Base-by-base conservation (phyloP, 2,113 vertebrate genomes). In the Melanerpes formicivorus region DNA sequence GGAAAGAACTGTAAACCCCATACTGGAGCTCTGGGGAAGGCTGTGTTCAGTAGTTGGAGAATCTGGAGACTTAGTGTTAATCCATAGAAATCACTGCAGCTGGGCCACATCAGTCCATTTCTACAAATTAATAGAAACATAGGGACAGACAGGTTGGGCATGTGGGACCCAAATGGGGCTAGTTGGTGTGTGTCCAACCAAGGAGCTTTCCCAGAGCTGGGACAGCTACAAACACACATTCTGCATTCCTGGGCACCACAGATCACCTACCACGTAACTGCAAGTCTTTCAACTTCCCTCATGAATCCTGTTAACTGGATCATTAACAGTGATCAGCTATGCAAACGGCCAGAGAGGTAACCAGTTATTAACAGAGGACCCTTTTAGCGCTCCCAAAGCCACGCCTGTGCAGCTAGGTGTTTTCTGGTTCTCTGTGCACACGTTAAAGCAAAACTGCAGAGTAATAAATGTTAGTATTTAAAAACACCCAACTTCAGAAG, bases 401-500 rank as follows among this genome's bases (percentile, higher is more conserved):
- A 83, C 2, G 14, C 34, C 76, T 8, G 70, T 54, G 76, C 74
- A 65, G 54, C 4, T 32, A 78, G 91, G 87, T 93, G 87, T 67
- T 87, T 66, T 90, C 91, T 91, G 80, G 76, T 93, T 96, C 95
- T 96, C 93, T 11, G 13, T 48, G 90, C 89, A 80, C 93, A 50
- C 50, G 18, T 92, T 82, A 93, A 94, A 93, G 83, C 75, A 90
- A 70, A 95, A 95, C 90, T 93, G 90, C 80, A 55, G 70, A 86
- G 94, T 85, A 95, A 94, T 95, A 95, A 93, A 94, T 2, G 5
- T 94, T 85, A 95, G 87, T 94, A 94, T 96, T 96, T 96, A 96
- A 96, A 95, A 95, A 90, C 89, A 93, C 82, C 82, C 72, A 85
- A 71, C 93, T 93, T 85, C 80, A 91, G 89, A 80, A 90, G 75